These are phyloP conservation scores for Cephus sareptanus DNA, from an alignment of 2,888 invertebrate species.

Conservation along the genomic window DNA sequence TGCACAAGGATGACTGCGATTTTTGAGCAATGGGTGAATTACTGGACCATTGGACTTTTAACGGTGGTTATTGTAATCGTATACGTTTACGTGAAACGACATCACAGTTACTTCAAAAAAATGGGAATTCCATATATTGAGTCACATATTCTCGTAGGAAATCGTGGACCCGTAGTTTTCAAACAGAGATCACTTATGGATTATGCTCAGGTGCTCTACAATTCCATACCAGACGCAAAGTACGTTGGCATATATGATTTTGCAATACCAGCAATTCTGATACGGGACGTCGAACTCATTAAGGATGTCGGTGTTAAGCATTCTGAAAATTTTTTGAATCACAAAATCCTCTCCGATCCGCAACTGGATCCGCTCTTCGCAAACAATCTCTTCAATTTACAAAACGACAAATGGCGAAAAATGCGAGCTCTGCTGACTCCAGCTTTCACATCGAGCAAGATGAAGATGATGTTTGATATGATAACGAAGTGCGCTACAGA, in stretches of 20 bases:
- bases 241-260: constrained; percentile 47
- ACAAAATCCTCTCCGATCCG: constrained; percentile 32
- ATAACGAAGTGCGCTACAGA: constrained; percentile 59
- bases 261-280: constrained; percentile 32
- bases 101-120: constrained; percentile 21
- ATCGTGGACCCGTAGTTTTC: constrained; percentile 30
- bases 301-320: constrained; percentile 41
- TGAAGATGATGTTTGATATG: constrained; percentile 69
- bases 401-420: constrained; percentile 68
- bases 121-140: constrained; percentile 30
- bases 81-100: no score
- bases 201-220: constrained; percentile 27
- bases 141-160: constrained; percentile 34
- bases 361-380: constrained; percentile 39
- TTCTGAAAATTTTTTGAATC: constrained; percentile 41
- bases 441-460: constrained; percentile 71
- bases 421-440: constrained; percentile 69
- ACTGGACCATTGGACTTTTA: no score
- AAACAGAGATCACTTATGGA: constrained; percentile 25
- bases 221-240: constrained; percentile 34
- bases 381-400: constrained; percentile 37
- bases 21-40: no score
- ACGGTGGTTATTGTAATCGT: no score
- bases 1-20: no score
- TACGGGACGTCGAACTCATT: constrained; percentile 45